Conservation (phyloP, 2,888 invertebrate genomes). For the Dusona sp. region DNA sequence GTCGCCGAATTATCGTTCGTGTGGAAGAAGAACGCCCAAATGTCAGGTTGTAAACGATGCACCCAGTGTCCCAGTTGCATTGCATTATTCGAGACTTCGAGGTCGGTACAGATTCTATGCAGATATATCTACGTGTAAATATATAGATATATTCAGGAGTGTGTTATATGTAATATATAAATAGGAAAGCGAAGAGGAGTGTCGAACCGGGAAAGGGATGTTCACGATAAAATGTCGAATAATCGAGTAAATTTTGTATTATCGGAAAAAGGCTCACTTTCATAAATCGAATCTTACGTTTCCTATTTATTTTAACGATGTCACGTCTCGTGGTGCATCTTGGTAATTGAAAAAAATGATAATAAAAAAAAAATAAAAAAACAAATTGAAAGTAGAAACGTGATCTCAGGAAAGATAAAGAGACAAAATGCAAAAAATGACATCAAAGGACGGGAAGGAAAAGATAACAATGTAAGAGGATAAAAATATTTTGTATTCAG, state of each 20-base stretch:
- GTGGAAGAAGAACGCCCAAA: conserved; percentile 59
- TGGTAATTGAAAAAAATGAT: neutral
- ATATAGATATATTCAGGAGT: neutral
- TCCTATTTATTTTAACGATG: conserved; percentile 50
- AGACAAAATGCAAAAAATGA: neutral
- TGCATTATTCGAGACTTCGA: conserved; percentile 55
- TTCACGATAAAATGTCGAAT: neutral
- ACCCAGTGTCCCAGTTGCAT: conserved; percentile 69
- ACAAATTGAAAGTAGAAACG: neutral
- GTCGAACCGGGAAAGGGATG: neutral
- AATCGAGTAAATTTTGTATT: conserved; percentile 30
- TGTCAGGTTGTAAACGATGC: conserved; percentile 69
- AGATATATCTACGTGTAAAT: conserved; percentile 1
- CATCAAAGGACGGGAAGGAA: neutral
- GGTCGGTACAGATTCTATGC: conserved; percentile 25
- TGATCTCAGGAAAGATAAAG: neutral
- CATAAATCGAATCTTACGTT: conserved; percentile 30
- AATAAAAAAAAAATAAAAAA: neutral
- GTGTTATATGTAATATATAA: neutral
- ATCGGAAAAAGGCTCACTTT: neutral
- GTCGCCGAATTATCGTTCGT: conserved; percentile 65
- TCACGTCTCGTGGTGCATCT: conserved; percentile 2
- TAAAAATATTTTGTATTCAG: neutral
- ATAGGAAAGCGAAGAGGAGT: neutral
- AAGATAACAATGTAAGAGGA: conserved; percentile 18